Base-by-base conservation (phyloP, 1,140 invertebrate species). In the Wasmannia auropunctata region DNA sequence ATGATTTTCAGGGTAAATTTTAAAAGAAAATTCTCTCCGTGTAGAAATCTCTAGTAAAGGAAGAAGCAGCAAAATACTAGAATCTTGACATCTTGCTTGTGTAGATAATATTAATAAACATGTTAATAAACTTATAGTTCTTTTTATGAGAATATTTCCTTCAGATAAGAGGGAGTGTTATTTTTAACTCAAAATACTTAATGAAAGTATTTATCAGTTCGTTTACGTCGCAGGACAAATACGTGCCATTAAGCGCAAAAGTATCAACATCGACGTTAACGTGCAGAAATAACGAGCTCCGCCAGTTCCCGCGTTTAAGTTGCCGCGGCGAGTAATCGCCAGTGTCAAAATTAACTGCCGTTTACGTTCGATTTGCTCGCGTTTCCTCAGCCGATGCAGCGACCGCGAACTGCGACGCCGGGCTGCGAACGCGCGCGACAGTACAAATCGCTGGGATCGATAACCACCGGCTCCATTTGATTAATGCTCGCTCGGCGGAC, bases 281-380 rank as follows among this genome's bases (percentile, higher is more conserved):
- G 37, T 28, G 65, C 19, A 25, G 51, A 34, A 58, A 58, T 83
- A 83, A 83, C 79, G 79, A 83, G 79, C 25, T 22, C 22, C 25
- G 67, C 54, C 51, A n/a, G 51, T 74, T 34, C 7, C 37, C 67
- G 67, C 79, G 79, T 60, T 60, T 83, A 58, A 74, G 51, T 11
- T 46, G 28, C 14, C 51, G 65, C 65, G 51, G 28, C 79, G 67
- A 83, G 37, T 83, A 81, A 81, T 83, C 67, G 67, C 79, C 51
- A 65, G 67, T 83, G 79, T 83, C 79, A 72, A 83, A 83, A 83
- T 83, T 83, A 83, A 83, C 79, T 72, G 67, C 79, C 56, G 79
- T 83, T 83, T 83, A 83, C 67, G 19, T 72, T 83, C 79, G 79
- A 83, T 83, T 83, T 83, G 79, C 67, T 83, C 79, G 67, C 79